Evolutionary conservation across 2,797 vertebrate species (phyloP), one percentile per base, ranked within the genome.

Genomic region (Gallirallus australis): DNA sequence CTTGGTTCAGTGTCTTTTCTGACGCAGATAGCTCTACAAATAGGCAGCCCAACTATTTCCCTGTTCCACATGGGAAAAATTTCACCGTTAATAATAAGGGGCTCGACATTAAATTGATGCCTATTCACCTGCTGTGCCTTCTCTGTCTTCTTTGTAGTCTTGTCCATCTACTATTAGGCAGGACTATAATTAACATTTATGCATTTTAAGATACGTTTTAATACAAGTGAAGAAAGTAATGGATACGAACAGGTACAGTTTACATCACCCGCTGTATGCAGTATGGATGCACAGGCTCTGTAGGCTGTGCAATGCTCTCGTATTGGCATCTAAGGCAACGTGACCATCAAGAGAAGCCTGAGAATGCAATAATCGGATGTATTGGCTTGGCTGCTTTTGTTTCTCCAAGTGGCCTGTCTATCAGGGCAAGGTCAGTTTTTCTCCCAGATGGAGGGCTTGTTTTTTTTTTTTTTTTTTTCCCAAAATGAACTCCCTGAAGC

Each of bases 1-100:
- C 82, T 82, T 86, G 61, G 28, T 86, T 90, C 85, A n/a, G 15
- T 31, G 37, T 79, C 60, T 71, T 57, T 91, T 76, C 45, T 69
- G 31, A 47, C 47, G 53, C 71, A 86, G 27, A 37, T n/a, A 70
- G 39, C 39, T 72, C 50, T 42, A 52, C 37, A 79, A 73, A 56
- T 35, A 71, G 78, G 15, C 27, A 75, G 47, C 45, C 0, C 0
- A 88, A 63, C 24, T 60, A 35, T 73, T 82, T 72, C 57, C 33
- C 50, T 17, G n/a, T 60, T 94, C 48, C 50, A 82, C 33, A 14
- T 15, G 30, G 39, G 39, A 68, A 65, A 83, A 88, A 61, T 15
- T 33, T 73, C 24, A 63, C 71, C 50, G 5, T 0, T 73, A 19
- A 11, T 77, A 37, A 37, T 17, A 57, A 45, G 6, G 54, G 7